phyloP scores from a whole-genome alignment of 2,888 invertebrate genomes.

The Adineta ricciae region DNA sequence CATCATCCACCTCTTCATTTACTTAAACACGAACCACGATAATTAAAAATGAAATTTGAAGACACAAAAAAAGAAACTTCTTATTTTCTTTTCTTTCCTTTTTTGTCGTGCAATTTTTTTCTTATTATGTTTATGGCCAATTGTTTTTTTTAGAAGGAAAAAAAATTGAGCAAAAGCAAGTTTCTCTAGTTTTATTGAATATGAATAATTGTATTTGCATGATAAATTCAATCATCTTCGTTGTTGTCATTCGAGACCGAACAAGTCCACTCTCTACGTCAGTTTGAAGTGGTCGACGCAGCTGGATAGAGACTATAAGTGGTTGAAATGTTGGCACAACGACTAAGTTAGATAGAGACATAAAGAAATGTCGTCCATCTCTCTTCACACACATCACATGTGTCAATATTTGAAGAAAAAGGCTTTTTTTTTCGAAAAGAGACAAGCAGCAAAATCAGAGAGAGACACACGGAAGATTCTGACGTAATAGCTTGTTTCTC shows the following conservation, averaged over 20 bases:
- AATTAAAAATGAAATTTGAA: background rate
- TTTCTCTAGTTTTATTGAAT: background rate
- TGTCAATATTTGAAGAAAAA: background rate
- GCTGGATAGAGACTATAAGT: background rate
- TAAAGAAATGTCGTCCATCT: background rate
- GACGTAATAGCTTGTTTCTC: conserved; percentile 1
- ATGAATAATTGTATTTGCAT: conserved; percentile 3
- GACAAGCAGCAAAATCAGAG: background rate
- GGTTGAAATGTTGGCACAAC: background rate
- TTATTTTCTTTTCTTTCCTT: background rate
- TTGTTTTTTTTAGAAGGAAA: background rate
- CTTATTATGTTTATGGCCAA: background rate
- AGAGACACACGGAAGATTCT: background rate
- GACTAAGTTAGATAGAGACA: background rate
- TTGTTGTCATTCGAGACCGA: background rate
- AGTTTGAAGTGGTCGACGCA: background rate
- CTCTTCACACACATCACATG: conserved; percentile 1
- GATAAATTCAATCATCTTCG: background rate
- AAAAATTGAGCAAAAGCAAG: background rate
- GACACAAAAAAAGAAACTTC: background rate
- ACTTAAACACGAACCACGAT: conserved; percentile 21
- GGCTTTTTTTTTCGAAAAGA: too few relatives aligned
- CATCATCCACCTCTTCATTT: conserved; percentile 1
- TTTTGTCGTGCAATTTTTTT: conserved; percentile 18
- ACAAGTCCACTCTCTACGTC: background rate